Conservation (phyloP, 1,140 invertebrate genomes). For the Philopotamus ludificatus region DNA sequence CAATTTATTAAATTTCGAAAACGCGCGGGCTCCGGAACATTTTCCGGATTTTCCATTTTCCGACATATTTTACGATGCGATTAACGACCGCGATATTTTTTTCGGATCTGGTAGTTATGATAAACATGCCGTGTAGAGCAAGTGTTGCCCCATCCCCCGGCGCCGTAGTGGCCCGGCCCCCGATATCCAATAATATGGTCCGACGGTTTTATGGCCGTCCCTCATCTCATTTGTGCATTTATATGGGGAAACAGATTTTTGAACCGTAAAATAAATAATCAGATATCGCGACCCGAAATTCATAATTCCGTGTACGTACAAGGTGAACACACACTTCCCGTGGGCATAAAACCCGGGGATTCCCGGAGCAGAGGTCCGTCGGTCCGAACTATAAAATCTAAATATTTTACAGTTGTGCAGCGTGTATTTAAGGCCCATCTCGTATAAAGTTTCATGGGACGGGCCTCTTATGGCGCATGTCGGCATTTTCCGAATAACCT, state of each 20-base stretch:
- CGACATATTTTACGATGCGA: slow-evolving; percentile 4
- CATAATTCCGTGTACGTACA: slow-evolving; percentile 26
- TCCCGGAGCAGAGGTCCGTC: too few relatives aligned
- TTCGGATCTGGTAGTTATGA: slow-evolving; percentile 16
- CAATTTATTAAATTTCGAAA: too few relatives aligned
- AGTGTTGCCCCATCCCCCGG: neutral
- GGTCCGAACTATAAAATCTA: neutral
- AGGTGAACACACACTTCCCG: neutral
- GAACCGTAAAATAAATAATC: slow-evolving; percentile 43
- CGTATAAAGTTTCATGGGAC: too few relatives aligned
- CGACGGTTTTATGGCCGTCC: slow-evolving; percentile 38
- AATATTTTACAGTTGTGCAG: neutral
- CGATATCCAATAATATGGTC: slow-evolving; percentile 41
- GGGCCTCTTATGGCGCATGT: too few relatives aligned
- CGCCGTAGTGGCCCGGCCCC: neutral
- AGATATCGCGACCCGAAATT: slow-evolving; percentile 34
- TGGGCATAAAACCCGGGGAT: neutral
- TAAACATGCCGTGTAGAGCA: slow-evolving; percentile 14
- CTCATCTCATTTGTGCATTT: slow-evolving; percentile 42
- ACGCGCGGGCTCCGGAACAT: too few relatives aligned
- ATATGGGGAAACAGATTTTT: slow-evolving; percentile 41
- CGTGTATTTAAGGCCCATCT: too few relatives aligned
- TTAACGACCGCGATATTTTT: slow-evolving; percentile 28
- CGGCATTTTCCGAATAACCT: too few relatives aligned
- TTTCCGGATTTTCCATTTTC: neutral